Evolutionary conservation across 2,113 vertebrate species (phyloP).

Genomic region (Triplophysa siluroides): DNA sequence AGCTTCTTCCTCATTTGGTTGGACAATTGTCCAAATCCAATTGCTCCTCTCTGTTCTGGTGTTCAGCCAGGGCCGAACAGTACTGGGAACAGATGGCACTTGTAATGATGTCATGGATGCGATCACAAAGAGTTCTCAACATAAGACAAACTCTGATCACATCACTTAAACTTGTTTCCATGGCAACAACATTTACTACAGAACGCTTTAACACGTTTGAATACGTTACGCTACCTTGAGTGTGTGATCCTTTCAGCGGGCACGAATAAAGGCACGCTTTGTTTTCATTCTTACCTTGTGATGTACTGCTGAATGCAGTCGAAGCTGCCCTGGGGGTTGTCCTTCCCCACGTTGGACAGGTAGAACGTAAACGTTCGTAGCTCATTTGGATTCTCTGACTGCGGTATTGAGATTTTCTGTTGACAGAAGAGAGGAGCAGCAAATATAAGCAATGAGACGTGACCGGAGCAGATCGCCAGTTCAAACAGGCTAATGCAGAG

Average conservation of each 20-base stretch:
- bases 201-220: neutral
- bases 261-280: slow-evolving; percentile 2
- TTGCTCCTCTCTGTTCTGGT: slow-evolving; percentile 37
- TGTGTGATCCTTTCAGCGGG: neutral
- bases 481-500: neutral
- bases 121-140: slow-evolving; percentile 28
- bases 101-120: neutral
- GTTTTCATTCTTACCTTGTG: slow-evolving; percentile 80
- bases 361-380: slow-evolving; percentile 89
- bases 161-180: slow-evolving; percentile 1
- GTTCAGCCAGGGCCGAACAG: neutral
- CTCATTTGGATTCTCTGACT: slow-evolving; percentile 66
- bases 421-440: slow-evolving; percentile 28
- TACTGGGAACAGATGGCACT: slow-evolving; percentile 19
- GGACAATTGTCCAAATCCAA: slow-evolving; percentile 43
- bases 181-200: neutral
- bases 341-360: slow-evolving; percentile 92
- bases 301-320: slow-evolving; percentile 97
- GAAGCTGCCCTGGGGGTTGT: slow-evolving; percentile 95
- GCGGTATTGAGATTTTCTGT: slow-evolving; percentile 85
- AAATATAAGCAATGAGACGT: slow-evolving; percentile 13
- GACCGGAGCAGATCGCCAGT: neutral
- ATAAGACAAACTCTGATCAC: neutral
- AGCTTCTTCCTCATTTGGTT: slow-evolving; percentile 44
- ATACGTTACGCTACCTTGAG: neutral